Conservation (phyloP, 2,797 vertebrate species). For the Buceros bicornis region DNA sequence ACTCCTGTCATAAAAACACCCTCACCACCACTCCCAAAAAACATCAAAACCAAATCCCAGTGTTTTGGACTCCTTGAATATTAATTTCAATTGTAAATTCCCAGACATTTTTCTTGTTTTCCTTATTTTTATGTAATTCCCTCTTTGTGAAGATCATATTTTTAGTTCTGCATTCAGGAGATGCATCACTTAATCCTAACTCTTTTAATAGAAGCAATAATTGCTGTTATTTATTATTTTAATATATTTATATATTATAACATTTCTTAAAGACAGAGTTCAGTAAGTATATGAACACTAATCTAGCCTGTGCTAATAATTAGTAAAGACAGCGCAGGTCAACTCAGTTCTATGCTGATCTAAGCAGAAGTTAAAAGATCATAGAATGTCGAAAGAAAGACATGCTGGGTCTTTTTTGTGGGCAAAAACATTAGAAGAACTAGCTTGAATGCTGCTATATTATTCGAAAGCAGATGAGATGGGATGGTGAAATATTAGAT, state of each 20-base stretch:
- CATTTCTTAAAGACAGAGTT: background rate
- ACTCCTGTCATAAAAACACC: background rate
- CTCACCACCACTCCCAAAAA: no score
- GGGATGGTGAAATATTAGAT: background rate
- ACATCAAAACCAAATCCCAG: background rate
- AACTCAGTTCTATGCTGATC: background rate
- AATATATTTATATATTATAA: background rate
- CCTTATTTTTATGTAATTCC: background rate
- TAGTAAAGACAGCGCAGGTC: background rate
- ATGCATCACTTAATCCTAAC: background rate
- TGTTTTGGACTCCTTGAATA: background rate
- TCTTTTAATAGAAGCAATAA: background rate
- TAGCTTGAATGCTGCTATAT: background rate
- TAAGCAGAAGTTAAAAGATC: background rate
- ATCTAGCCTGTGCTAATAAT: background rate
- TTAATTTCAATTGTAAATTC: background rate
- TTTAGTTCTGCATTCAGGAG: background rate
- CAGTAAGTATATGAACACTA: background rate
- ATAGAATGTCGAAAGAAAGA: background rate
- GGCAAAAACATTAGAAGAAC: background rate
- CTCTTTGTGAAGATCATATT: background rate
- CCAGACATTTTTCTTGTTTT: background rate
- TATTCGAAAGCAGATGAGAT: background rate
- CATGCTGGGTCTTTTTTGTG: rapidly evolving
- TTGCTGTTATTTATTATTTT: background rate